Evolutionary conservation across 2,888 invertebrate species (phyloP), one percentile per base, ranked within the genome.

Genomic region (Osmoderma eremita): DNA sequence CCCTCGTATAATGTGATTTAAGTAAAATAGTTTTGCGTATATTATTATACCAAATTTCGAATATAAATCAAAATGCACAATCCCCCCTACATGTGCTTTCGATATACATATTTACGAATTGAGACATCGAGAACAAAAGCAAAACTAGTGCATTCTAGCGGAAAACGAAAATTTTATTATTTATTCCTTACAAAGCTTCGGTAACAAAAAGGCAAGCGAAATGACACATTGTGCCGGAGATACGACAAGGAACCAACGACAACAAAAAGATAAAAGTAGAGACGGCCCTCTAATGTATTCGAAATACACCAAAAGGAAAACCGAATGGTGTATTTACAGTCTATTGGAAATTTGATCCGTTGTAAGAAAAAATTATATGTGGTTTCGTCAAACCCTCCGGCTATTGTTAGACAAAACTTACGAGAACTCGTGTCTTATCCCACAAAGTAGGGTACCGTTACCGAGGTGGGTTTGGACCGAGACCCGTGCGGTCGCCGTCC

Each of bases 331-430:
- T 74, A 73, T 78, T 76, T 72, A 74, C 75, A 73, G 72, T 74
- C 74, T 75, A 77, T 75, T 74, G 73, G 75, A 68, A 75, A 75
- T 68, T 71, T 73, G 75, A 76, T 73, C 74, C 68, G 54, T 70
- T 67, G 49, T 20, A 69, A 71, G 70, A 70, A 75, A 74, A 78
- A 77, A 78, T 78, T 78, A 76, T 77, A 75, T 78, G 78, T 76
- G 78, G 79, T 78, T 70, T 76, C 75, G 79, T 78, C 78, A 78
- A 78, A 78, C 78, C 79, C 74, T 74, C 70, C 18, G 67, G 75
- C 75, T 66, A 76, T 78, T 79, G 77, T 79, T 69, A 68, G 50
- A 65, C 48, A 45, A 45, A 30, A 48, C 48, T 45, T 45, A 48
- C 30, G 42, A 51, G 63, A 53, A 39, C 70, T 67, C 54, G 56